These are phyloP conservation scores for Galeopsomyia nigrocyanea DNA, from an alignment of 2,888 invertebrate genomes.

Conservation along the genomic window DNA sequence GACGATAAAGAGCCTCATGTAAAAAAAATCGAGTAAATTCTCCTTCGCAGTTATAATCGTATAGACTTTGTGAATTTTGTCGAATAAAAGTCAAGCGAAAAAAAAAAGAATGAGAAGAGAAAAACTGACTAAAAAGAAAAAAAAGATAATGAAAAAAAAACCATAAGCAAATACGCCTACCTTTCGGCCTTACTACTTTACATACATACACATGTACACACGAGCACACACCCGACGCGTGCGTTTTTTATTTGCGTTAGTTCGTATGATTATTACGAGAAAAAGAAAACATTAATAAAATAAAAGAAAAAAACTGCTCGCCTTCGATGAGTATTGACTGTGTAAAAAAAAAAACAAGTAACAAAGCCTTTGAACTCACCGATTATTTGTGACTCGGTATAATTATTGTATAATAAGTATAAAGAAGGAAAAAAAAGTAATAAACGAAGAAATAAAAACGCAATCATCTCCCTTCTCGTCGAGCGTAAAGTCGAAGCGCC, in stretches of 20 bases:
- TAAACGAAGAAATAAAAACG: conserved; percentile 6
- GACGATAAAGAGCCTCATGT: conserved; percentile 10
- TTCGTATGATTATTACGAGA: conserved; percentile 32
- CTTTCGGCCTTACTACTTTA: conserved; percentile 64
- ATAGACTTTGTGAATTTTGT: conserved; percentile 34
- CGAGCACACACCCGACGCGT: conserved; percentile 21
- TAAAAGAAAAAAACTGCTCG: conserved; percentile 37
- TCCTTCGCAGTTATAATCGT: conserved; percentile 34
- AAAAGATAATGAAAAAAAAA: conserved; percentile 21
- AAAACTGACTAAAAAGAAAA: conserved; percentile 26
- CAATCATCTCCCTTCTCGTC: conserved; percentile 8
- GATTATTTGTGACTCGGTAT: conserved; percentile 46
- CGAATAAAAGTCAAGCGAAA: conserved; percentile 48
- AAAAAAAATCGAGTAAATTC: conserved; percentile 10
- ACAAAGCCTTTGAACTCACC: conserved; percentile 45
- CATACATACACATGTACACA: conserved; percentile 32
- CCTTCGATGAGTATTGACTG: conserved; percentile 46
- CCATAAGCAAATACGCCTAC: conserved; percentile 56
- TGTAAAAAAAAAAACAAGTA: conserved; percentile 44
- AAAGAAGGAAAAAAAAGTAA: conserved; percentile 21
- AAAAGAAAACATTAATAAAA: conserved; percentile 12
- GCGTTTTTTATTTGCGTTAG: conserved; percentile 41
- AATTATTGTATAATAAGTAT: conserved; percentile 13
- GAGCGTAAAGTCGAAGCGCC: neutral
- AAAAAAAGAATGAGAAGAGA: conserved; percentile 32